phyloP scores from a whole-genome alignment of 1,140 invertebrate species.

The Cyclargus thomasi region DNA sequence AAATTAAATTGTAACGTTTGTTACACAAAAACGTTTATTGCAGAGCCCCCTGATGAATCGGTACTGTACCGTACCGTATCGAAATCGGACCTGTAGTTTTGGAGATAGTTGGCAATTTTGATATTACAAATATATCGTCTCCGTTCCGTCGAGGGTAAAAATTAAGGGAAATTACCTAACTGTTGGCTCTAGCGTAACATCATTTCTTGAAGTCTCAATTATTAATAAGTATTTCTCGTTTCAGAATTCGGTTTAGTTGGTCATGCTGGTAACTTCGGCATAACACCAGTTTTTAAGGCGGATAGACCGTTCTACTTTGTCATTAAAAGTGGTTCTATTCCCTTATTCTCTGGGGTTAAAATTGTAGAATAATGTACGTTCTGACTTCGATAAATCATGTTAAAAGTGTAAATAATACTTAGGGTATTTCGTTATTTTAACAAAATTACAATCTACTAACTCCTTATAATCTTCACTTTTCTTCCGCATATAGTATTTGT shows the following conservation, averaged over 20 bases:
- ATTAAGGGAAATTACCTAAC: no score
- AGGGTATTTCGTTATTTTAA: not conserved
- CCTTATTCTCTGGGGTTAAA: conserved; percentile 27
- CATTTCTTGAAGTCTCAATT: no score
- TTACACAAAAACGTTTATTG: no score
- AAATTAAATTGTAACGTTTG: no score
- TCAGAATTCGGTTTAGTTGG: not conserved
- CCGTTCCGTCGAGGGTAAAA: no score
- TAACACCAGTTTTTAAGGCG: conserved; percentile 8
- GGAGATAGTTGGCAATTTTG: no score
- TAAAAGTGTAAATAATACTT: not conserved
- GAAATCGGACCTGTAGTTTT: no score
- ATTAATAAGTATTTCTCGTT: not conserved
- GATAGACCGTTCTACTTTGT: conserved; percentile 32
- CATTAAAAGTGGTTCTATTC: conserved; percentile 20
- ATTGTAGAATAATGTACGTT: conserved; percentile 6
- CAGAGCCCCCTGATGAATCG: no score
- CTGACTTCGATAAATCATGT: not conserved
- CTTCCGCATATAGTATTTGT: no score
- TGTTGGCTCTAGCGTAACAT: no score
- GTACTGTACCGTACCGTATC: no score
- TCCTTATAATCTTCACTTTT: not conserved
- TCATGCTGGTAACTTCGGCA: not conserved
- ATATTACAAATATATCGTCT: no score
- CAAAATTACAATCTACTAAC: not conserved